phyloP scores from a whole-genome alignment of 2,797 vertebrate species.

The Sarcophilus harrisii region DNA sequence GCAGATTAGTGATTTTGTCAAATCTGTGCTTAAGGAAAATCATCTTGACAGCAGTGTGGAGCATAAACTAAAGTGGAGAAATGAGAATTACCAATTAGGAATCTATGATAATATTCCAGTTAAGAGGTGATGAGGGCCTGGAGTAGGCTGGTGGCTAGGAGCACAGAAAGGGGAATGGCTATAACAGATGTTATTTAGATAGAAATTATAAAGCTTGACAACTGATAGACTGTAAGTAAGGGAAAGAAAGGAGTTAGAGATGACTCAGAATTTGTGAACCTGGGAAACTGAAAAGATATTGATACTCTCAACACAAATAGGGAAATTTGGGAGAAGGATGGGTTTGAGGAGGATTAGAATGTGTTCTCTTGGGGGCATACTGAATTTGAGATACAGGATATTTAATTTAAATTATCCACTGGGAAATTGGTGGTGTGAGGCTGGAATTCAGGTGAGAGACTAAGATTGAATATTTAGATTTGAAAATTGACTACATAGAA shows the following conservation, averaged over 20 bases:
- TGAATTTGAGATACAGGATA: background rate
- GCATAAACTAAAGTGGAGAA: background rate
- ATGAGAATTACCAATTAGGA: background rate
- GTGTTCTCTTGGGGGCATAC: background rate
- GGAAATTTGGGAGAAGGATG: background rate
- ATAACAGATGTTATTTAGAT: background rate
- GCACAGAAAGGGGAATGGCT: background rate
- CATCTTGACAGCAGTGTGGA: background rate
- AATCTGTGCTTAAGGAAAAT: background rate
- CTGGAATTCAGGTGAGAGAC: background rate
- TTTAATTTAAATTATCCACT: background rate
- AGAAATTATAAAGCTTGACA: background rate
- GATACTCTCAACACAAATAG: background rate
- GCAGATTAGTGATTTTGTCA: background rate
- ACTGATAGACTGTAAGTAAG: background rate
- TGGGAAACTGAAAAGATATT: background rate
- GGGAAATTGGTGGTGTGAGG: background rate
- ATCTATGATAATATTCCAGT: background rate
- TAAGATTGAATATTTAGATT: background rate
- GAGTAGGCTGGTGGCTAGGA: background rate
- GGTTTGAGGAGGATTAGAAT: background rate
- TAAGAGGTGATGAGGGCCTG: background rate
- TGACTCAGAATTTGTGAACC: background rate
- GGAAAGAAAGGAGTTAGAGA: background rate
- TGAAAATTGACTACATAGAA: background rate